Evolutionary conservation across 2,888 invertebrate genomes (phyloP).

Genomic region (Ochropleura leucogaster): DNA sequence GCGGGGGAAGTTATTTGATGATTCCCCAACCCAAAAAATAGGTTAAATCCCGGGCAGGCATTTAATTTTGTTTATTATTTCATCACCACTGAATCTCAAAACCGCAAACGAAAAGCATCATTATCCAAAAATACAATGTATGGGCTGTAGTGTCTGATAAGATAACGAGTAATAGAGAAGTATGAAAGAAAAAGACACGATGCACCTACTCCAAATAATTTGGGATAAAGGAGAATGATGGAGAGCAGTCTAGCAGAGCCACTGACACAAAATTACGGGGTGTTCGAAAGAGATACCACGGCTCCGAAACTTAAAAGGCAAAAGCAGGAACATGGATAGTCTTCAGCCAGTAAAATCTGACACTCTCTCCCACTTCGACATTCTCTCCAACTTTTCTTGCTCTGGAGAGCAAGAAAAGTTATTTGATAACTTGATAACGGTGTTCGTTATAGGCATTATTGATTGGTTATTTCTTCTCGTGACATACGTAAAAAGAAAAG

Average conservation of each 20-base stretch:
- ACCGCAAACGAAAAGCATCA: background rate
- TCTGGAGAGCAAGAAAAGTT: too few relatives aligned
- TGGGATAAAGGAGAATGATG: background rate
- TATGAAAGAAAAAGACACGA: background rate
- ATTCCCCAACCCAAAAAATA: background rate
- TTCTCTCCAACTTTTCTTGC: too few relatives aligned
- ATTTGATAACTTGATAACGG: too few relatives aligned
- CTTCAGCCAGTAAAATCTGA: too few relatives aligned
- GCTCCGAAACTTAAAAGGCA: too few relatives aligned
- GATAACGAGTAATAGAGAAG: background rate
- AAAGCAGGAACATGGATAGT: too few relatives aligned
- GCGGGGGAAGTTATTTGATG: too few relatives aligned
- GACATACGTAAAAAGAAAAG: slow-evolving; percentile 5
- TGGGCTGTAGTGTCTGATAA: background rate
- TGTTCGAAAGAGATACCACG: too few relatives aligned
- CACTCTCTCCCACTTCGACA: too few relatives aligned
- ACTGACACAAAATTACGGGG: too few relatives aligned
- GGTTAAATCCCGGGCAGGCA: background rate
- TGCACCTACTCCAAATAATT: background rate
- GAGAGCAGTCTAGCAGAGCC: too few relatives aligned
- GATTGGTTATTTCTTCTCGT: background rate
- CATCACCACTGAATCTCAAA: background rate
- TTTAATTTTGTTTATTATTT: background rate
- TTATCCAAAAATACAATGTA: background rate
- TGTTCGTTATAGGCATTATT: background rate